Evolutionary conservation across 2,113 vertebrate species (phyloP).

Genomic region (Antennarius striatus): DNA sequence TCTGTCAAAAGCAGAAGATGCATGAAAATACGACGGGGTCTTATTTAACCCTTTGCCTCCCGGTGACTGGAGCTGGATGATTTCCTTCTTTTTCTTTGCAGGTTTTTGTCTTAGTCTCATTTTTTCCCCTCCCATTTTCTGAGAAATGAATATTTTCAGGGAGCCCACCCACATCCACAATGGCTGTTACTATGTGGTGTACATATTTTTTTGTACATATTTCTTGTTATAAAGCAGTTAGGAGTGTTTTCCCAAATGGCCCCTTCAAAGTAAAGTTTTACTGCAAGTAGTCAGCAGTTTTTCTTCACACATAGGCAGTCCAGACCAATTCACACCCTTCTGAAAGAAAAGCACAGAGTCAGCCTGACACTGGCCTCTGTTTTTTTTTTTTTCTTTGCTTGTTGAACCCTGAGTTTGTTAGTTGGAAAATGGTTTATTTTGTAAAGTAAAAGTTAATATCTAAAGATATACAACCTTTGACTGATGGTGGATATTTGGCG

Average conservation of each 20-base stretch:
- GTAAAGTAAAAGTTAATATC: neutral
- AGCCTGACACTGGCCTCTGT: neutral
- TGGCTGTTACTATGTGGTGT: neutral
- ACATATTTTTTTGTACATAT: neutral
- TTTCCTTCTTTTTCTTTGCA: neutral
- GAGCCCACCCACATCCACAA: neutral
- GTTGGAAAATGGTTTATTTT: constrained; percentile 7
- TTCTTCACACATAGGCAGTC: neutral
- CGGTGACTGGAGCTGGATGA: constrained; percentile 75
- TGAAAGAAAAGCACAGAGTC: constrained; percentile 9
- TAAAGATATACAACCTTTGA: neutral
- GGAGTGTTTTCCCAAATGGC: constrained; percentile 4
- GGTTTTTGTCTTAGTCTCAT: constrained; percentile 19
- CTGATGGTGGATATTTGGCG: neutral
- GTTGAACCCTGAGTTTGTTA: neutral
- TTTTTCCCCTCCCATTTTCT: constrained; percentile 6
- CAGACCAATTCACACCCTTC: neutral
- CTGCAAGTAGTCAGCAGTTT: constrained; percentile 3
- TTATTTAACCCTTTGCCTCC: constrained; percentile 95
- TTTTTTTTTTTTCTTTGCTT: neutral
- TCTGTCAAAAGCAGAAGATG: constrained; percentile 99
- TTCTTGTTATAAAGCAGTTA: constrained; percentile 8
- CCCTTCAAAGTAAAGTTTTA: constrained; percentile 22
- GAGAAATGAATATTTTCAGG: constrained; percentile 9
- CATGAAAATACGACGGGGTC: constrained; percentile 98